These are phyloP conservation scores for Epinephelus coioides DNA, from an alignment of 2,797 vertebrate species.

Conservation along the genomic window DNA sequence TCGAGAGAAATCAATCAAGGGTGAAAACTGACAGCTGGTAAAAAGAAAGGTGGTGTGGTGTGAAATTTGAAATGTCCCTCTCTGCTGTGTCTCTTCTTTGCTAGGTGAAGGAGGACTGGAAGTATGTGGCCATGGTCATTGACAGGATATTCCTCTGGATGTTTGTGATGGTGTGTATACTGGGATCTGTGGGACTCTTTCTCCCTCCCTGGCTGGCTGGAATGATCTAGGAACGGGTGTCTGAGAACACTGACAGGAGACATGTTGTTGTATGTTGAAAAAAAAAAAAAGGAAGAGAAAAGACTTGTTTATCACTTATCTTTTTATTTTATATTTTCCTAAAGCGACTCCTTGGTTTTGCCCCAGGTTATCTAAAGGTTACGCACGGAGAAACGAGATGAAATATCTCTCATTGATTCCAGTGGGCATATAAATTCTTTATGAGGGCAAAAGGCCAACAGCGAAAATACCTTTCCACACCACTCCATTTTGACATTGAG, in stretches of 20 bases:
- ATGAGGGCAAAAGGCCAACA: constrained; percentile 74
- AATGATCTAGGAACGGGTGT: constrained; percentile 88
- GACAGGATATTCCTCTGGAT: constrained; percentile 98
- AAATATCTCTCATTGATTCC: constrained; percentile 67
- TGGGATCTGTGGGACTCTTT: constrained; percentile 95
- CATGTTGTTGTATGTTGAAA: constrained; percentile 30
- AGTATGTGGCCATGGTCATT: constrained; percentile 96
- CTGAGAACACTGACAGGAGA: constrained; percentile 29
- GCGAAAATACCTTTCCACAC: constrained; percentile 51
- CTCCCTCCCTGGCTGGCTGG: constrained; percentile 95
- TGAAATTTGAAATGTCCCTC: constrained; percentile 63
- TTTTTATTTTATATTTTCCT: constrained; percentile 50
- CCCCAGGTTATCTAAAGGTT: constrained; percentile 56
- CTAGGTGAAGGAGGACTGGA: constrained; percentile 97
- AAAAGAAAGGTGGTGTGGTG: constrained; percentile 51
- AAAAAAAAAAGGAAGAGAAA: constrained; percentile 20
- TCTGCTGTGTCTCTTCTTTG: constrained; percentile 57
- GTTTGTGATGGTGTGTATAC: constrained; percentile 93
- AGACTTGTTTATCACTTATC: constrained; percentile 31
- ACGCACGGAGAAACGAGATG: constrained; percentile 35
- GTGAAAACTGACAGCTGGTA: constrained; percentile 74
- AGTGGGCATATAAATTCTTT: constrained; percentile 72
- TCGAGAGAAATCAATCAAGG: constrained; percentile 77
- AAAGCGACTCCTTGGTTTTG: constrained; percentile 43
- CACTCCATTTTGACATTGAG: constrained; percentile 62